Conservation (phyloP, 2,888 invertebrate genomes). For the Chironomus riparius region DNA sequence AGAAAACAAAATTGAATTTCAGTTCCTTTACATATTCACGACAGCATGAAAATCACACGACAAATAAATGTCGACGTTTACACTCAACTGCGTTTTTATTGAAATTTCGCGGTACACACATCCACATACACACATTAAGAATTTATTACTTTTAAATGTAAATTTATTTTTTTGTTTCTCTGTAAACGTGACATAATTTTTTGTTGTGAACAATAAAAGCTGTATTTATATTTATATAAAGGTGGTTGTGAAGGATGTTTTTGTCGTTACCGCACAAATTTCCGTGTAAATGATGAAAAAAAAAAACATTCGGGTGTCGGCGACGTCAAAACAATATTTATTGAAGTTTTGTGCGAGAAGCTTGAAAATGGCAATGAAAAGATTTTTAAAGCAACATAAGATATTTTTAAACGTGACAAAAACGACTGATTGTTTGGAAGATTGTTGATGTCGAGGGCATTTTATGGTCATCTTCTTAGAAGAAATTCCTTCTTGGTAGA, state of each 20-base stretch:
- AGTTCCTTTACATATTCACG: not conserved
- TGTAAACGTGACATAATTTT: not conserved
- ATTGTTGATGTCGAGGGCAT: too few relatives aligned
- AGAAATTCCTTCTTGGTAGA: too few relatives aligned
- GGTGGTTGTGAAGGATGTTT: not conserved
- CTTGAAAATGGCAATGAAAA: too few relatives aligned
- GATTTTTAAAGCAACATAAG: too few relatives aligned
- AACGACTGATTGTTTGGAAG: too few relatives aligned
- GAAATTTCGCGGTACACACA: not conserved
- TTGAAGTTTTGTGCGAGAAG: too few relatives aligned
- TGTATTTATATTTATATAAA: not conserved
- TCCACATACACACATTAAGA: not conserved
- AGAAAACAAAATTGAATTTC: not conserved
- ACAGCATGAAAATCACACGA: not conserved
- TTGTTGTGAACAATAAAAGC: not conserved
- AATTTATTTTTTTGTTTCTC: not conserved
- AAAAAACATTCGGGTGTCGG: too few relatives aligned
- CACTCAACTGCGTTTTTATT: not conserved
- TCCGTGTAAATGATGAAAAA: too few relatives aligned
- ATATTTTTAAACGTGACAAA: too few relatives aligned
- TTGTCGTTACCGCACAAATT: not conserved
- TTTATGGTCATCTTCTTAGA: too few relatives aligned
- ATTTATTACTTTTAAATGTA: constrained; percentile 13
- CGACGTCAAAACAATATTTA: too few relatives aligned
- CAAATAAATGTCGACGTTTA: not conserved